Percentiles rank a stretch among this genome's conserved stretches.
Conservation (phyloP, 2,797 vertebrate genomes). For the Balearica regulorum region DNA sequence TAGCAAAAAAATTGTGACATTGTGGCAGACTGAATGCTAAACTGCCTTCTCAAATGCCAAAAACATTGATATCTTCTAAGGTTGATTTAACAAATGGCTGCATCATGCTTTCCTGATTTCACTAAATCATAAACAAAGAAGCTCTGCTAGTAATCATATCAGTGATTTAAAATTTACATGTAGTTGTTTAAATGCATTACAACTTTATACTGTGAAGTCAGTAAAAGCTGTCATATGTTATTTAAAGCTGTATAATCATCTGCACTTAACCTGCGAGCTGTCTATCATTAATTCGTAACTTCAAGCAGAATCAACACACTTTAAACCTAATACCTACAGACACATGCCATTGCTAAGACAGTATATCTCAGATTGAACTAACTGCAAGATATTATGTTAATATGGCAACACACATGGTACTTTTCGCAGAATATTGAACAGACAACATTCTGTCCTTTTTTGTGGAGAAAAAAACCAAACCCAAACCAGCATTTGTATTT, state of each 20-base stretch:
- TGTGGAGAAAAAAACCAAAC: neutral
- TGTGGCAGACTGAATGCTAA: neutral
- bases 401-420: fast-evolving
- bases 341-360: neutral
- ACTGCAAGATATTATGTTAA: neutral
- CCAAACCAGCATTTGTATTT: neutral
- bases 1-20: neutral
- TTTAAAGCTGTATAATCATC: neutral
- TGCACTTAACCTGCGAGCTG: neutral
- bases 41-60: neutral
- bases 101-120: neutral
- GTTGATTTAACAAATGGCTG: neutral
- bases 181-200: neutral
- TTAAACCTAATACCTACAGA: neutral
- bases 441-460: neutral
- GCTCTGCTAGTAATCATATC: neutral
- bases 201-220: neutral
- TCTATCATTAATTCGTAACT: neutral
- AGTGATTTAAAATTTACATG: neutral
- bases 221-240: neutral
- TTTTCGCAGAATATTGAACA: neutral
- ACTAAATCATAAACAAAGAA: neutral
- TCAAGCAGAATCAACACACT: neutral
- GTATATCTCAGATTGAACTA: fast-evolving
- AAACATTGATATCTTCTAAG: neutral